phyloP scores from a whole-genome alignment of 2,888 invertebrate species.

The Polyommatus icarus region DNA sequence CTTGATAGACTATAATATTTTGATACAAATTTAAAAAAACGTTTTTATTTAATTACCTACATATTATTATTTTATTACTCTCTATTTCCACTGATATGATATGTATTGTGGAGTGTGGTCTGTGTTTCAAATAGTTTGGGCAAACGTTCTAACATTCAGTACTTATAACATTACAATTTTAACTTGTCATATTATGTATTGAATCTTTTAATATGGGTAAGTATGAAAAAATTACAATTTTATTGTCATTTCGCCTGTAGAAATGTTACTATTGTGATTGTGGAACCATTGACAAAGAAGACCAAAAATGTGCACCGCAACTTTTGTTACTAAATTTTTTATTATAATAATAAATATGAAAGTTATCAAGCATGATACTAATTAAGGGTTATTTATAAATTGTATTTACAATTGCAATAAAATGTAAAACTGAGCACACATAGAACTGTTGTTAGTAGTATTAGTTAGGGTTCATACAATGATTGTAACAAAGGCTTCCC shows the following conservation, averaged over 20 bases:
- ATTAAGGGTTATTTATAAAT: conserved; percentile 38
- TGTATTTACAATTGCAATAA: conserved; percentile 37
- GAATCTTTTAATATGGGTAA: conserved; percentile 25
- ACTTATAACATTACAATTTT: not conserved
- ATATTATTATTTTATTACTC: not conserved
- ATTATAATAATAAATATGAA: conserved; percentile 41
- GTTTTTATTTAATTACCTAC: not conserved
- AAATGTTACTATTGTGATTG: conserved; percentile 63
- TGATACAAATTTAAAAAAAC: not conserved
- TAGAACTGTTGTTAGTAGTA: not conserved
- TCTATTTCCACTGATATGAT: not conserved
- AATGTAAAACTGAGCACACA: conserved; percentile 27
- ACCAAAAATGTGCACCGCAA: conserved; percentile 62
- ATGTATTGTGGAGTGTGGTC: not conserved
- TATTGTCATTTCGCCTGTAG: conserved; percentile 20
- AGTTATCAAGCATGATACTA: conserved; percentile 41
- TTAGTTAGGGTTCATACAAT: not conserved
- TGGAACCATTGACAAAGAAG: conserved; percentile 72
- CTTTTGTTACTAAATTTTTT: conserved; percentile 57
- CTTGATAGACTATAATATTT: too few relatives aligned
- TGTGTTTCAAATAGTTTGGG: not conserved
- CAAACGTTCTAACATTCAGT: not conserved
- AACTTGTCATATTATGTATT: conserved; percentile 4
- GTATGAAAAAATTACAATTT: conserved; percentile 12
- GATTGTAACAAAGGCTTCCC: not conserved